Evolutionary conservation across 2,888 invertebrate genomes (phyloP).

Genomic region (Leucania comma): DNA sequence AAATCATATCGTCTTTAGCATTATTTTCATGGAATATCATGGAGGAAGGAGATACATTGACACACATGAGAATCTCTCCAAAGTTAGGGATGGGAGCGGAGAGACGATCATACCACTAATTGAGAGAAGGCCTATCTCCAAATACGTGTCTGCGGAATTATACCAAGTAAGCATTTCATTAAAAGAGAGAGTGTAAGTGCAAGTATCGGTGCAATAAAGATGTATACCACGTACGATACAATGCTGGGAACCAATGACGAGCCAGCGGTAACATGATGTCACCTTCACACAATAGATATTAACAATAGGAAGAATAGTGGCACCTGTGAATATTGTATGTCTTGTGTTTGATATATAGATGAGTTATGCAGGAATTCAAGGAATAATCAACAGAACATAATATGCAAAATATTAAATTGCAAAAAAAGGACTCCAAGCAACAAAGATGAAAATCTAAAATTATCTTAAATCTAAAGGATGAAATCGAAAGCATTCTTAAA

Average conservation of each 20-base stretch:
- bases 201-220: slow-evolving; percentile 69
- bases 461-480: background rate
- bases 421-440: background rate
- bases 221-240: slow-evolving; percentile 68
- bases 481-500: background rate
- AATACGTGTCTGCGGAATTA: slow-evolving; percentile 4
- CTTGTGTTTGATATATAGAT: slow-evolving; percentile 17
- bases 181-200: slow-evolving; percentile 68
- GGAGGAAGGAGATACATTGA: background rate
- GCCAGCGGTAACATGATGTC: slow-evolving; percentile 63
- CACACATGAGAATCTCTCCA: background rate
- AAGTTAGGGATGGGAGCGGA: background rate
- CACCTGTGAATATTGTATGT: slow-evolving; percentile 54
- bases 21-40: background rate
- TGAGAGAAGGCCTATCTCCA: slow-evolving; percentile 1
- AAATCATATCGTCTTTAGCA: background rate
- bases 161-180: slow-evolving; percentile 26
- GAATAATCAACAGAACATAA: slow-evolving; percentile 10
- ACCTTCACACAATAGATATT: slow-evolving; percentile 57
- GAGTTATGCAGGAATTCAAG: slow-evolving; percentile 33
- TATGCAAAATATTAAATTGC: background rate
- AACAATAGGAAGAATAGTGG: slow-evolving; percentile 61
- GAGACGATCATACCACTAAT: background rate
- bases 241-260: slow-evolving; percentile 68
- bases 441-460: background rate